Conservation (phyloP, 35 echinoderm and acorn worm genomes). For the Hemicentrotus pulcherrimus region DNA sequence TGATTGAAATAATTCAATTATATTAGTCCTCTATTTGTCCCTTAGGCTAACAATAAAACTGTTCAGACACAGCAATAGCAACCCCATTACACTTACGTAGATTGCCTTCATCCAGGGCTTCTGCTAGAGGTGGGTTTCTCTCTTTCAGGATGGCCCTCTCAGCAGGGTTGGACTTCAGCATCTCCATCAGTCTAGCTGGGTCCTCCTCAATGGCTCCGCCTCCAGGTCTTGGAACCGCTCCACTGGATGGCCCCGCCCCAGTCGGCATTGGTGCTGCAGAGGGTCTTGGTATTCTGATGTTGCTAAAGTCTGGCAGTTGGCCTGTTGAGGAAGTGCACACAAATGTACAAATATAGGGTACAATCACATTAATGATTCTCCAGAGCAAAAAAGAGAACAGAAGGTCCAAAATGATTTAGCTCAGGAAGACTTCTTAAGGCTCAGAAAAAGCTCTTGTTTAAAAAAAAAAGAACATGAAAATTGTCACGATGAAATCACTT, state of each 20-base stretch:
- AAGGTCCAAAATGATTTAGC: no score
- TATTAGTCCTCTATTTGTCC: not conserved
- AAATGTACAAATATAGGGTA: not conserved
- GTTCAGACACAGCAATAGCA: no score
- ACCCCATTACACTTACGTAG: constrained; percentile 53
- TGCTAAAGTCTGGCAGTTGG: constrained; percentile 70
- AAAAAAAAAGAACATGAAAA: no score
- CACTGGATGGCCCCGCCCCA: not conserved
- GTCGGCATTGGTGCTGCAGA: not conserved
- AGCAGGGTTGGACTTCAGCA: constrained; percentile 62
- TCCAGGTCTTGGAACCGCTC: not conserved
- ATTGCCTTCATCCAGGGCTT: constrained; percentile 64
- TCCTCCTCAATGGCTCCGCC: constrained; percentile 45
- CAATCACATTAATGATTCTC: not conserved
- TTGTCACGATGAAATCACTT: no score
- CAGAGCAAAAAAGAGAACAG: not conserved
- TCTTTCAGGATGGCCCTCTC: constrained; percentile 70
- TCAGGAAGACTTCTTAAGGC: no score
- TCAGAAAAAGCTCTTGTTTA: no score
- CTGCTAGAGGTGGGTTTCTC: constrained; percentile 80
- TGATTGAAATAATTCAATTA: no score
- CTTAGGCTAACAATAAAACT: not conserved
- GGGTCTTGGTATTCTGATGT: constrained; percentile 64
- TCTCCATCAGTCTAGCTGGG: constrained; percentile 70
- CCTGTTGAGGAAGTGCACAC: not conserved